Percentiles rank a stretch among this genome's conserved stretches.
phyloP scores from a whole-genome alignment of 2,113 vertebrate genomes.

The Odocoileus hemionus region DNA sequence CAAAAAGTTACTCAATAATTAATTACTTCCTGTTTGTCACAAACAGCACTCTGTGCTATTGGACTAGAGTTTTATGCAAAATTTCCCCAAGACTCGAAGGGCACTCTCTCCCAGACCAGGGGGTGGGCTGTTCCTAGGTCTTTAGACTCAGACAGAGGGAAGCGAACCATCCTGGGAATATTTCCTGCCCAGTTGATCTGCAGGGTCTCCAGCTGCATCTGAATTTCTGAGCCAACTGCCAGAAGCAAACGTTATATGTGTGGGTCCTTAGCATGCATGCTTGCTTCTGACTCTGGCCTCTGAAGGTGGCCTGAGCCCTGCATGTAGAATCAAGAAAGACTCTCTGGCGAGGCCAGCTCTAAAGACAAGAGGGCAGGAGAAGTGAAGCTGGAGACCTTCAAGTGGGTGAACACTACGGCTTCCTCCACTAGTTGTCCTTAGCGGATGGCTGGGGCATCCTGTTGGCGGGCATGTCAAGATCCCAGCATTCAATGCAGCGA shows the following conservation, averaged over 20 bases:
- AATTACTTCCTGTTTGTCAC: slow-evolving; percentile 29
- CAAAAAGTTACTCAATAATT: slow-evolving; percentile 24
- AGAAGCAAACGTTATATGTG: neutral
- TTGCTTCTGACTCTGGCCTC: neutral
- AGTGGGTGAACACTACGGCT: neutral
- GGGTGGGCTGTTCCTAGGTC: neutral
- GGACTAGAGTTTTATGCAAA: neutral
- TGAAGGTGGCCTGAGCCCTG: neutral
- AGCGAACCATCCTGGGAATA: neutral
- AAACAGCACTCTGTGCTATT: neutral
- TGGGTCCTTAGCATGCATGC: neutral
- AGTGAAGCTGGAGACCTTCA: neutral
- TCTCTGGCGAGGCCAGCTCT: neutral
- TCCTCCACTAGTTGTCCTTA: neutral
- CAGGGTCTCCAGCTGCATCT: neutral
- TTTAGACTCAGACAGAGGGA: neutral
- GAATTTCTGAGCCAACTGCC: neutral
- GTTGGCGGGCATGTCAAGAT: neutral
- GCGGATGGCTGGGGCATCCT: neutral
- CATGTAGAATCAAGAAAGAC: neutral
- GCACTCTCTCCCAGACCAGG: neutral
- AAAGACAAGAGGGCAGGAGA: neutral
- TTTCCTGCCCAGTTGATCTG: neutral
- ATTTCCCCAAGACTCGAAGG: neutral
- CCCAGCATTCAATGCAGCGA: slow-evolving; percentile 14